phyloP scores from a whole-genome alignment of 2,113 vertebrate genomes.

The Macquaria ambigua region DNA sequence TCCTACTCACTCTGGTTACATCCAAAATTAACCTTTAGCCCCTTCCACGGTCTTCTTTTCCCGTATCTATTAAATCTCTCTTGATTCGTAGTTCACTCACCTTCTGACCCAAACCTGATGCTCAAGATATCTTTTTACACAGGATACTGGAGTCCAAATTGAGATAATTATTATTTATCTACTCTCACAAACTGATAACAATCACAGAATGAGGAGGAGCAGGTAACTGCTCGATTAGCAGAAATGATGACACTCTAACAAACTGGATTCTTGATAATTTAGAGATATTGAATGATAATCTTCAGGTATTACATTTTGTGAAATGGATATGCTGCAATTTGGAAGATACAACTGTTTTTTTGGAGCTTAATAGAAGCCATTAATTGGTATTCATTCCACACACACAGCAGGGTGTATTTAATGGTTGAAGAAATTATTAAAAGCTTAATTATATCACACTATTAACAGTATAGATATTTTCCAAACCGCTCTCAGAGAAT shows the following conservation, averaged over 20 bases:
- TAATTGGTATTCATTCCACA: constrained; percentile 40
- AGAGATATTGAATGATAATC: constrained; percentile 21
- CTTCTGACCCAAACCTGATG: constrained; percentile 43
- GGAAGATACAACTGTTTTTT: constrained; percentile 5
- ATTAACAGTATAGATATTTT: constrained; percentile 35
- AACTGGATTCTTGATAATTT: constrained; percentile 24
- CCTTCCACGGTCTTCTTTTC: background rate
- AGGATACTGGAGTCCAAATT: constrained; percentile 27
- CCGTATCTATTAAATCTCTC: constrained; percentile 25
- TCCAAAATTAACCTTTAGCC: constrained; percentile 52
- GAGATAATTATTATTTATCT: constrained; percentile 24
- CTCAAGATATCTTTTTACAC: constrained; percentile 26
- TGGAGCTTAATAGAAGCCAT: constrained; percentile 8
- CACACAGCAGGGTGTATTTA: constrained; percentile 17
- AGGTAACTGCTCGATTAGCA: constrained; percentile 2
- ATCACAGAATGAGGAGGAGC: constrained; percentile 15
- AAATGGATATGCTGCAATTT: constrained; percentile 14
- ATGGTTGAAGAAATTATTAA: constrained; percentile 39
- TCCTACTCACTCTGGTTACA: constrained; percentile 46
- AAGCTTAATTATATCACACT: constrained; percentile 38
- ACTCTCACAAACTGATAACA: constrained; percentile 17
- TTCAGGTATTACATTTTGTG: constrained; percentile 1
- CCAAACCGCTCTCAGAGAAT: constrained; percentile 4
- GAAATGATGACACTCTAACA: constrained; percentile 15
- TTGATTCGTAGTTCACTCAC: constrained; percentile 29